A percentile compares a stretch with the other conserved stretches of the same genome.
These are phyloP conservation scores for Tyrophagus putrescentiae DNA, from an alignment of 1,140 invertebrate species.

Conservation along the genomic window DNA sequence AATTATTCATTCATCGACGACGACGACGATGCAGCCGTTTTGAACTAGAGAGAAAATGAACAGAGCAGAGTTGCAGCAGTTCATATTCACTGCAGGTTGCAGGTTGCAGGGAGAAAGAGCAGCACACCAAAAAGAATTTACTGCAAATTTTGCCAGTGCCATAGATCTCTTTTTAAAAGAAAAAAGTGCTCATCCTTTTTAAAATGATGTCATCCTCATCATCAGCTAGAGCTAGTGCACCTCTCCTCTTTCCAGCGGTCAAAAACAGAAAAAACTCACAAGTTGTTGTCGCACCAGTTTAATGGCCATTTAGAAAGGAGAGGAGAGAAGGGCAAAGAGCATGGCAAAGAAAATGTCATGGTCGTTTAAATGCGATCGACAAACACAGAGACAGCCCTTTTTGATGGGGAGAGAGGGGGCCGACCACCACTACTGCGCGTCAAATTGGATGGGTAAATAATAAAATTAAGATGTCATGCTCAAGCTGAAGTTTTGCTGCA, in stretches of 20 bases:
- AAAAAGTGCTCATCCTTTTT: no score
- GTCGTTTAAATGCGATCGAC: neutral
- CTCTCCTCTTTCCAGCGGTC: no score
- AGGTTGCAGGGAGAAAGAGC: neutral
- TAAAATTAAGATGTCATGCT: slow-evolving; percentile 12
- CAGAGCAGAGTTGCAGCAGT: neutral
- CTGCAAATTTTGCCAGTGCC: neutral
- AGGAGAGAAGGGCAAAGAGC: no score
- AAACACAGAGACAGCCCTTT: no score
- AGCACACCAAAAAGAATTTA: neutral
- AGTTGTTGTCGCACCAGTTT: neutral
- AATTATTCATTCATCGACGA: slow-evolving; percentile 2
- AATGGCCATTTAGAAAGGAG: slow-evolving; percentile 2
- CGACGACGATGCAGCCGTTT: neutral
- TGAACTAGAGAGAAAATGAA: neutral
- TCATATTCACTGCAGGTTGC: neutral
- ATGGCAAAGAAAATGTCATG: no score
- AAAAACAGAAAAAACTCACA: no score
- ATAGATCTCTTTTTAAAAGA: neutral
- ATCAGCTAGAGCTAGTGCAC: no score
- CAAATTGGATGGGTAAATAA: slow-evolving; percentile 11
- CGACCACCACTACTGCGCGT: neutral
- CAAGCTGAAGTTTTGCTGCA: no score
- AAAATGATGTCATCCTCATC: no score
- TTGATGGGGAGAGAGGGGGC: no score